Percentiles rank a stretch among this genome's conserved stretches.
These are phyloP conservation scores for Clepsis dumicolana DNA, from an alignment of 2,888 invertebrate genomes.

Conservation along the genomic window DNA sequence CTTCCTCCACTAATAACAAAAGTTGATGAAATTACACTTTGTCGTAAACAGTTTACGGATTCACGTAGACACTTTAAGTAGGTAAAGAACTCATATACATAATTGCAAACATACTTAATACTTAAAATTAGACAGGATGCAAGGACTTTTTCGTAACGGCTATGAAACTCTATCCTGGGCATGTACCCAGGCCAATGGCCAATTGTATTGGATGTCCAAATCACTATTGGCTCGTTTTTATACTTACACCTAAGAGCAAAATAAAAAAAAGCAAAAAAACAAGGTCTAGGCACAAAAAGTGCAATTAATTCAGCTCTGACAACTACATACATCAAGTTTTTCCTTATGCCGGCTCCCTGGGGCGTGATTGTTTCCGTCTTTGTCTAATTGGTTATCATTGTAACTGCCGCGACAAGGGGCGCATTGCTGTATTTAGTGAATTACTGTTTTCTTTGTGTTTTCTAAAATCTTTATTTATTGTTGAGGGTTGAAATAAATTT, in stretches of 20 bases:
- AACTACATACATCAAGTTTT: constrained; percentile 24
- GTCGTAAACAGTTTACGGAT: not conserved
- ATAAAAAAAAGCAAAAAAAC: not conserved
- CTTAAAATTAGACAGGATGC: no score
- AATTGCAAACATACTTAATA: no score
- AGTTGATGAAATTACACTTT: not conserved
- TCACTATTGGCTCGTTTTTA: no score
- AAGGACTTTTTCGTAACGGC: no score
- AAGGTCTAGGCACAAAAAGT: constrained; percentile 12
- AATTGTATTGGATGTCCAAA: not conserved
- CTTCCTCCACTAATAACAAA: no score
- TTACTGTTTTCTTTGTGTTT: not conserved
- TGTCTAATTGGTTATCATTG: constrained; percentile 29
- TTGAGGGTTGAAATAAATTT: not conserved
- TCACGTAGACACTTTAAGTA: not conserved
- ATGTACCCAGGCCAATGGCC: no score
- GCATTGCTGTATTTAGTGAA: not conserved
- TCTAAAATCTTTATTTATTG: not conserved
- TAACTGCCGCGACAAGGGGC: not conserved
- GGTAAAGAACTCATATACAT: no score
- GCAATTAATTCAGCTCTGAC: constrained; percentile 22
- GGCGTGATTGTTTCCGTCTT: constrained; percentile 27
- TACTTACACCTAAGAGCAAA: not conserved
- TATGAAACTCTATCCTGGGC: no score
- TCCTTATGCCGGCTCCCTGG: constrained; percentile 16